Evolutionary conservation across 2,888 invertebrate species (phyloP), one percentile per base, ranked within the genome.

Genomic region (Marasmarcha lunaedactyla): DNA sequence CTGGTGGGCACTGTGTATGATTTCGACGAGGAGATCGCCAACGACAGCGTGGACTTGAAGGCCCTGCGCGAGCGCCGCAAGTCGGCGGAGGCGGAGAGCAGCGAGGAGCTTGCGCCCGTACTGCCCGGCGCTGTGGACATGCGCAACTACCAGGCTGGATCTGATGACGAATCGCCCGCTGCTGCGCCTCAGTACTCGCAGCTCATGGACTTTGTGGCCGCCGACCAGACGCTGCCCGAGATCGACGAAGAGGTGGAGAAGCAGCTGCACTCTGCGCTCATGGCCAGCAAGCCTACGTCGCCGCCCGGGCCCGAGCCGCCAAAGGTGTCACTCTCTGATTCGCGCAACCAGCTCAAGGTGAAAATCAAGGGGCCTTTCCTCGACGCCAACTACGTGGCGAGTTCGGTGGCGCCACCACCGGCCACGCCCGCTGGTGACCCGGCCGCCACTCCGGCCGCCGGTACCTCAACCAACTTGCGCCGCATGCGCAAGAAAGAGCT

Each of bases 401-500:
- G 88, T 40, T 84, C 87, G 0, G 79, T 84, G 0, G 77, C 85
- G 35, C 85, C 88, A 2, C 69, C 87, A n/a, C 86, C 83, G 1
- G 87, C 85, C 33, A 81, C 83, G n/a, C 71, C 63, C 42, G 76
- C 78, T 13, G 78, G 71, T 14, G 72, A 55, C 30, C 81, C 76
- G 1, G 64, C 59, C 1, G 54, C 63, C 42, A 77, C 74, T 12
- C 50, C 70, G 9, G 67, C 68, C 40, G 71, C 73, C 42, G 72
- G 66, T 27, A 62, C 65, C 7, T 90, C 91, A 0, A 90, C 91
- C 0, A 93, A 90, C 65, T 84, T 94, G 35, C 81, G 95, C 14
- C 85, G 94, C 13, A 95, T 95, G 95, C 86, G 95, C 2, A 95
- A 95, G 76, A 95, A 95, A 58, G 95, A 95, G 61, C 63, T 95